Base-by-base conservation (phyloP, 2,888 invertebrate genomes). In the Leptura quadrifasciata region DNA sequence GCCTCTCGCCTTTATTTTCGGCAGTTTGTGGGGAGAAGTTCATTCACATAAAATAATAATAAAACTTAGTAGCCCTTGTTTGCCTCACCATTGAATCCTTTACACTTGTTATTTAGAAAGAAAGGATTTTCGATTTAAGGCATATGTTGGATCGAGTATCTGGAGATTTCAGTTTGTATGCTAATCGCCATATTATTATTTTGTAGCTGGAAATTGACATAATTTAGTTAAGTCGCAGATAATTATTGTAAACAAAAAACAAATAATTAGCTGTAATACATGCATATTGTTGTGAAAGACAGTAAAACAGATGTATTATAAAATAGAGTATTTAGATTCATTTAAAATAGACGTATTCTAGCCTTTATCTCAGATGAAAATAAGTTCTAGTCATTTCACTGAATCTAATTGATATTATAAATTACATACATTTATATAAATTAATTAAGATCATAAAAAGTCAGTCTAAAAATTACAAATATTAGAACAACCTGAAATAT, bases 11-110 rank as follows among this genome's bases (percentile, higher is more conserved):
- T 54, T 47, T 47, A 52, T 52, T 52, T 64, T 54, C 52, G 24
- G 24, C n/a, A 35, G 61, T 35, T 61, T 61, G 61, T 27, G 35
- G 65, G 54, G 65, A 52, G 20, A 18, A 65, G 52, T 65, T 65
- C 65, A 54, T 65, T 65, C 65, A 65, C 65, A 65, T 65, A 52
- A 65, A 65, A 65, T 65, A 65, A 65, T 65, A 65, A 65, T 52
- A 65, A 65, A 65, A 65, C 65, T 65, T 65, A 24, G 65, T 52
- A 52, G 65, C 52, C 65, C 65, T 65, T 65, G 54, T 65, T 52
- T 65, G 65, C 65, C 27, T 27, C 65, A 21, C 52, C 65, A 52
- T 65, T 65, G 65, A 65, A 12, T 65, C 65, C 65, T 24, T 65
- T 65, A 52, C 52, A 65, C 35, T 63, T 24, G 65, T 47, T 35